phyloP scores from a whole-genome alignment of 2,888 invertebrate genomes.

The Dysmachus trigonus region DNA sequence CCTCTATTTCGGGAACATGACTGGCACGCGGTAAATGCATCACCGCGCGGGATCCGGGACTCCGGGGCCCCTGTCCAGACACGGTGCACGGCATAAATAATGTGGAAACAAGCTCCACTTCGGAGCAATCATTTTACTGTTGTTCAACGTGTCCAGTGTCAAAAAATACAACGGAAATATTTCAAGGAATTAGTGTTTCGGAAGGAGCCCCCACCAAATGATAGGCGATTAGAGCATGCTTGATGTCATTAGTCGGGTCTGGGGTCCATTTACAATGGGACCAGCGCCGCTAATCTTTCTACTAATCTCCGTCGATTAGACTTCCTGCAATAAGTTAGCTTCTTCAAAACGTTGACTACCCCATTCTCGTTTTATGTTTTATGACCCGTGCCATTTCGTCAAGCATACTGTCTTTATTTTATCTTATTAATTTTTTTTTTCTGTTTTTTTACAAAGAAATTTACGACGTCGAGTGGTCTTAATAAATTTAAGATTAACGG shows the following conservation, averaged over 20 bases:
- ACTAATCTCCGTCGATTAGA: not conserved
- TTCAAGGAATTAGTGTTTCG: conserved; percentile 4
- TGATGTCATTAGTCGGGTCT: not conserved
- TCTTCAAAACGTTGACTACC: not conserved
- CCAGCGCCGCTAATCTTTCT: not conserved
- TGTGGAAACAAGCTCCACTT: conserved; percentile 23
- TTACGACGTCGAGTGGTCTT: not conserved
- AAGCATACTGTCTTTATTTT: not conserved
- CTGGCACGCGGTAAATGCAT: not conserved
- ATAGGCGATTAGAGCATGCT: not conserved
- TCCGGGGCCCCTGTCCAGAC: not conserved
- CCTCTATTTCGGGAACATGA: conserved; percentile 29
- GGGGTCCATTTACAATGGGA: not conserved
- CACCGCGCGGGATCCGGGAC: not conserved
- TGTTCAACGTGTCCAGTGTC: not conserved
- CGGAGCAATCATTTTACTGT: conserved; percentile 4
- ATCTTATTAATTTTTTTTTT: not conserved
- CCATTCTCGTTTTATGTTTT: not conserved
- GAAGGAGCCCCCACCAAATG: not conserved
- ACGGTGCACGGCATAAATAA: conserved; percentile 11
- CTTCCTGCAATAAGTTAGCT: not conserved
- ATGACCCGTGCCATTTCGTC: not conserved
- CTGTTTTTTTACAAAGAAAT: not conserved
- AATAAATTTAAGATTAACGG: not conserved
- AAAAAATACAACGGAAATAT: conserved; percentile 27